Base-by-base conservation (phyloP, 1,140 invertebrate genomes). In the Leptinotarsa defecta region DNA sequence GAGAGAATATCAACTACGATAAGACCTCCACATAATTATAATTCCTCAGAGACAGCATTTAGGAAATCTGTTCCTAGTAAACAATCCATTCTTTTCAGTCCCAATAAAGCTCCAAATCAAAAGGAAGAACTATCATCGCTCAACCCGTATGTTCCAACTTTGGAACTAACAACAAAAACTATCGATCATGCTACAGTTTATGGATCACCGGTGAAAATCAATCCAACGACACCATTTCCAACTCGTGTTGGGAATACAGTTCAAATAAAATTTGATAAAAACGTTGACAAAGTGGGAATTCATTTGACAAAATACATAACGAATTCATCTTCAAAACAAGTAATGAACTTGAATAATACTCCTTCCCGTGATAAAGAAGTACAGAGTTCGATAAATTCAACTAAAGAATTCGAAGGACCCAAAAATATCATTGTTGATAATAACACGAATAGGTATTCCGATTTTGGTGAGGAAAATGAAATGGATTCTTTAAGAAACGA, bases 151-250 rank as follows among this genome's bases (percentile, higher is more conserved):
- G 49, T 48, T 11, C 43, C 13, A 68, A 20, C 52, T 61, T 57
- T 67, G 34, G 52, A 24, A 74, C 48, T 69, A 74, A 48, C 8
- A 48, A 69, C 73, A 20, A 78, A 48, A 74, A 62, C 76, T 13
- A 24, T 75, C 8, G 76, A 81, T 73, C 75, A 77, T 5, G 76
- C 78, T 43, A 77, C 77, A 8, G 75, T 81, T 20, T 81, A 79
- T 68, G 80, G 80, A 4, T 75, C 69, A 5, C 79, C 34, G 34
- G 8, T 11, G 34, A 43, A 43, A 43, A 43, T 8, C 8, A 43
- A 76, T 74, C 48, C 73, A 13, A 71, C 76, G 13, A 78, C 69
- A 64, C 68, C 64, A 43, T 74, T 77, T 8, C 63, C 52, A 19
- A 20, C 22, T 57, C 1, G 73, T 70, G 13, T 24, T 24, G 49